A percentile compares a stretch with the other conserved stretches of the same genome.
These are phyloP conservation scores for Motacilla tschutschensis DNA, from an alignment of 2,113 vertebrate species.

Conservation along the genomic window DNA sequence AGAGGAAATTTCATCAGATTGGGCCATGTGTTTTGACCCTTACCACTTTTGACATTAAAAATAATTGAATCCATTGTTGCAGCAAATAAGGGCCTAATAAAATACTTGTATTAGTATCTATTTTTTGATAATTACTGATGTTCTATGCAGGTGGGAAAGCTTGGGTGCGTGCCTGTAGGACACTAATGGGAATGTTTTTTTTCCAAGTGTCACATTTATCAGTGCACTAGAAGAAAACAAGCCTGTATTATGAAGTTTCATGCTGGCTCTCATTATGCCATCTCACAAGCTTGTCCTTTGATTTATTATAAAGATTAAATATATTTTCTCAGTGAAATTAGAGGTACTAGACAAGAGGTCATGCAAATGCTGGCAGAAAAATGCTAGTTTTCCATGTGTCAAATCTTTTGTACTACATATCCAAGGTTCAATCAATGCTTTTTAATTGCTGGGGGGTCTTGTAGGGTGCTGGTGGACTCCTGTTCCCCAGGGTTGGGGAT, in stretches of 20 bases:
- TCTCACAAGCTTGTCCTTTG: conserved; percentile 6
- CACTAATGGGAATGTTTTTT: background rate
- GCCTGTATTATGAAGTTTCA: conserved; percentile 18
- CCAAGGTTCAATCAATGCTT: background rate
- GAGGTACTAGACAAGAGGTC: background rate
- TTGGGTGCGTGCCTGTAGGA: conserved; percentile 1
- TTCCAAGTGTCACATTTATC: conserved; percentile 3
- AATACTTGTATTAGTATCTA: conserved; percentile 1
- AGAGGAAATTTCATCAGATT: conserved; percentile 6
- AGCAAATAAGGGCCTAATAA: background rate
- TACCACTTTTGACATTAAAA: background rate
- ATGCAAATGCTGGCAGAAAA: conserved; percentile 5
- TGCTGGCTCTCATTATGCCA: conserved; percentile 50
- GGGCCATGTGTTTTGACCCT: background rate
- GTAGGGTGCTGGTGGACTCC: background rate
- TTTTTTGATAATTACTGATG: conserved; percentile 30
- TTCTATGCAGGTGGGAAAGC: conserved; percentile 5
- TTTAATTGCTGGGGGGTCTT: background rate
- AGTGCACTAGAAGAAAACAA: conserved; percentile 34
- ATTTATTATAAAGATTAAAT: conserved; percentile 48
- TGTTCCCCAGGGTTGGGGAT: background rate
- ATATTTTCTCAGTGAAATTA: conserved; percentile 11
- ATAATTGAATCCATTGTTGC: conserved; percentile 27
- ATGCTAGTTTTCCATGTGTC: background rate
- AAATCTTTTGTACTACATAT: background rate